Evolutionary conservation across 2,797 vertebrate genomes (phyloP).

Genomic region (Tamandua tetradactyla): DNA sequence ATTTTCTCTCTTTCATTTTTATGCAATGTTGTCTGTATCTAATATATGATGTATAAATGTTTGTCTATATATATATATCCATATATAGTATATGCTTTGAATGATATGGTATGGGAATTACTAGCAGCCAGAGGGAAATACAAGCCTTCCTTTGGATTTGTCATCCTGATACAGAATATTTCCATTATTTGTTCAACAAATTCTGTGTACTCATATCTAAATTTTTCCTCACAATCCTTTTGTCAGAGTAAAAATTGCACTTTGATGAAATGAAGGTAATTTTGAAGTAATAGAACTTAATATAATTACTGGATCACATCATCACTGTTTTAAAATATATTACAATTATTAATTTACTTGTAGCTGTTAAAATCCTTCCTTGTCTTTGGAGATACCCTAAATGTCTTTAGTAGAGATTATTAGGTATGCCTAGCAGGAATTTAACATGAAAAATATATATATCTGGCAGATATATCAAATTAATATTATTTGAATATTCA

Average conservation of each 20-base stretch:
- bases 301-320: constrained; percentile 37
- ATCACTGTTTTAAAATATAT: constrained; percentile 19
- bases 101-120: not conserved
- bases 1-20: not conserved
- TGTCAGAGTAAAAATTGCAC: constrained; percentile 24
- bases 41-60: not conserved
- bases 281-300: constrained; percentile 42
- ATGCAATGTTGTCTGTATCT: not conserved
- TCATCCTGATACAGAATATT: constrained; percentile 11
- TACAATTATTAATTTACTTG: constrained; percentile 32
- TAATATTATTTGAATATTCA: constrained; percentile 63
- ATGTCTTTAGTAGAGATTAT: constrained; percentile 16
- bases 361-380: constrained; percentile 36
- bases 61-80: not conserved
- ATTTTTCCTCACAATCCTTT: not conserved
- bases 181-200: constrained; percentile 17
- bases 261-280: not conserved
- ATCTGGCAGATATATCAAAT: constrained; percentile 28
- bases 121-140: not conserved
- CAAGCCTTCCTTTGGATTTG: not conserved
- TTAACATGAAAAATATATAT: constrained; percentile 39
- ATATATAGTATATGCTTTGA: not conserved
- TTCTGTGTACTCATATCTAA: not conserved
- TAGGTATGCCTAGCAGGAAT: not conserved
- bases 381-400: not conserved